Base-by-base conservation (phyloP, 2,888 invertebrate genomes). In the Mechanitis mazaeus region DNA sequence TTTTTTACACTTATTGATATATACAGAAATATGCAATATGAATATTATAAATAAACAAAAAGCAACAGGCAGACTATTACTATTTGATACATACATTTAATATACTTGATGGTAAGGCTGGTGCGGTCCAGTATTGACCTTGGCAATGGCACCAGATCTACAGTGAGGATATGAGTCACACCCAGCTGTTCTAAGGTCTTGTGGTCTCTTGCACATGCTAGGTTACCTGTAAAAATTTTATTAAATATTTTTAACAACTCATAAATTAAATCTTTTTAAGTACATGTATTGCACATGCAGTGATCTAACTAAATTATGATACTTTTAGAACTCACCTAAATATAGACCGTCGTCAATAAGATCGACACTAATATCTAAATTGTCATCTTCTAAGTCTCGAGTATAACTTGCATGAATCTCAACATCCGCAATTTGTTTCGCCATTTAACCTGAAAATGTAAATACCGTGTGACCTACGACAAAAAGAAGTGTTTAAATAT, bases 141-240 rank as follows among this genome's bases (percentile, higher is more conserved):
- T 0, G 97, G 96, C 69, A 97, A 82, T 0, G 97, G 96, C 74
- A 96, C 95, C 12, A 95, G 93, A 76, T 97, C 97, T 63, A 97
- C 91, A 0, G 97, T 96, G 55, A 97, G 86, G 70, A 97, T 94
- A 76, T 95, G 94, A 1, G 93, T 93, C 63, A 97, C 94, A 69
- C 93, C 91, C 35, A 93, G 88, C 56, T 91, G 91, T 63, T 92
- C 92, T 61, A 96, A 75, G 42, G 93, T 93, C 60, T 93, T 91
- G 66, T 93, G 84, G 77, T 96, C 94, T 45, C 94, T 93, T 2
- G 96, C 97, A 66, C 95, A 95, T 45, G 95, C 93, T 65, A 96
- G 81, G 78, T 96, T 96, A 31, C 97, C 95, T 94, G 74, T 3
- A 83, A 78, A 20, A 12, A 0, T 47, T 11, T 7, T 46, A 11